Base-by-base conservation (phyloP, 2,797 vertebrate genomes). In the Intellagama lesueurii region DNA sequence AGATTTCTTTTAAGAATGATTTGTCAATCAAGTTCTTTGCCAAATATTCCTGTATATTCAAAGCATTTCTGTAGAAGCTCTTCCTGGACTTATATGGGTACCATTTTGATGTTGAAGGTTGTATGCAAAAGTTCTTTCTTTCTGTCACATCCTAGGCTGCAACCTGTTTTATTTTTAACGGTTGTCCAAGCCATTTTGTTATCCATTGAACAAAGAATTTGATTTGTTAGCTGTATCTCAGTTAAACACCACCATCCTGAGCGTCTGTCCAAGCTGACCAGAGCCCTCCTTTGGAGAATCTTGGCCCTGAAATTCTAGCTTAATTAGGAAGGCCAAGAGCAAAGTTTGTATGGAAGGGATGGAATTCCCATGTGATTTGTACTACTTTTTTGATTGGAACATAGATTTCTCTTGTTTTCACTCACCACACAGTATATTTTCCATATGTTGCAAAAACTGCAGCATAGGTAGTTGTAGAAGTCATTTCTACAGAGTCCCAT, bases 181-280 rank as follows among this genome's bases (percentile, higher is more conserved):
- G 83, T 32, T 87, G 17, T 60, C 35, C 22, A 30, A 14, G 22
- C 22, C 26, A 77, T 87, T 76, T 56, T 68, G 56, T 30, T 81
- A 14, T 69, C 44, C 17, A 69, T 56, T 52, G 69, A 81, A 81
- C 75, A 91, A 88, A 81, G 69, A 17, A 75, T 88, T 85, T 81
- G 28, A 60, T 81, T 80, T 79, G n/a, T 75, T 56, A 80, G 86
- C 69, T 75, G 26, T 14, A 44, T 69, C 64, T 77, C 86, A 88
- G 47, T 86, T 88, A 75, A 52, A 60, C 17, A 11, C 7, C 32
- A 44, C 81, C 73, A 69, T 7, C 40, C 77, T 8, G 40, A 30
- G 79, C 73, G 79, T 35, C 52, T 35, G 56, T 35, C n/a, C 35
- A 35, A 5, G 75, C 73, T 73, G 89, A 32, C 73, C 87, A 7